phyloP scores from a whole-genome alignment of 2,888 invertebrate genomes.

The Timema cristinae region DNA sequence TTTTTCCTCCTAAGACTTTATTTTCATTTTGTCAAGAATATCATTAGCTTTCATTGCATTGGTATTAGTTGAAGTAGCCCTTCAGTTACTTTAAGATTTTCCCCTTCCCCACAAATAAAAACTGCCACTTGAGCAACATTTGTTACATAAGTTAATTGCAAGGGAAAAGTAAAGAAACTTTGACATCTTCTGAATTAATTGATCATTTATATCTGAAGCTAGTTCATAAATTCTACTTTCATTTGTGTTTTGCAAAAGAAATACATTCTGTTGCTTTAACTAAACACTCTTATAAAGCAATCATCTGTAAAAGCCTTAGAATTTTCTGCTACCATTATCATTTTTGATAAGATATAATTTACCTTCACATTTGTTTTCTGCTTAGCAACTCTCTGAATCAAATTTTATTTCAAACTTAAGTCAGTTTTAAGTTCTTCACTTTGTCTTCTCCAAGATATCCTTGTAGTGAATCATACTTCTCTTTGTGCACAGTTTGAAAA shows the following conservation, averaged over 20 bases:
- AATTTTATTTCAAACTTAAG: slow-evolving; percentile 13
- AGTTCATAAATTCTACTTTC: background rate
- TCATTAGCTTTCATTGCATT: background rate
- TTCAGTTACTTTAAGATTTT: slow-evolving; percentile 1
- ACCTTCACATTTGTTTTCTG: slow-evolving; percentile 1
- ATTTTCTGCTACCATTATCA: background rate
- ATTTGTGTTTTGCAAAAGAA: too few relatives aligned
- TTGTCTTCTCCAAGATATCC: slow-evolving; percentile 16
- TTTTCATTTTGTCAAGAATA: background rate
- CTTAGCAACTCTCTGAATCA: background rate
- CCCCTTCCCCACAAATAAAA: slow-evolving; percentile 7
- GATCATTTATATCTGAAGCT: slow-evolving; percentile 7
- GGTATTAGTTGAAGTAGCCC: background rate
- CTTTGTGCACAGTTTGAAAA: slow-evolving; percentile 8
- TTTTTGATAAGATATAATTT: slow-evolving; percentile 2
- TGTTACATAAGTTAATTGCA: background rate
- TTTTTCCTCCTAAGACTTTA: slow-evolving; percentile 9
- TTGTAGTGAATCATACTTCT: slow-evolving; percentile 15
- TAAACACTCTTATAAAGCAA: too few relatives aligned
- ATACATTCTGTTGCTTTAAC: too few relatives aligned
- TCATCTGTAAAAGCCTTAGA: too few relatives aligned
- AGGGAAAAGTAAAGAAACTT: background rate
- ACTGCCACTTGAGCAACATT: slow-evolving; percentile 13
- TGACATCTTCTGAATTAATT: background rate
- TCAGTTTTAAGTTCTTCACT: slow-evolving; percentile 11